Base-by-base conservation (phyloP, 2,797 vertebrate genomes). In the Diplodus puntazzo region DNA sequence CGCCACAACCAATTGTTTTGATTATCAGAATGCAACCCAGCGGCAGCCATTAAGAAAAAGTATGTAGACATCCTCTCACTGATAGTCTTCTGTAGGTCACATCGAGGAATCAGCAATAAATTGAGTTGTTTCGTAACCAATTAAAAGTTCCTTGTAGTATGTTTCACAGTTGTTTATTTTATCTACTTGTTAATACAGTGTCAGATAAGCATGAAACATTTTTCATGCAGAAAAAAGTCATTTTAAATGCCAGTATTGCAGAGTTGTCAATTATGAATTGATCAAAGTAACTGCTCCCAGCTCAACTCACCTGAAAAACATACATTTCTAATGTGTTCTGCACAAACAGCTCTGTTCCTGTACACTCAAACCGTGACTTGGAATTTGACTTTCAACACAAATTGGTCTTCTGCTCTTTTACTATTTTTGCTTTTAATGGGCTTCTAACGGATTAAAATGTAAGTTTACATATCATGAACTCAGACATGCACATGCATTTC, bases 381-480 rank as follows among this genome's bases (percentile, higher is more conserved):
- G 39, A 43, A 8, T 64, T 4, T 67, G 27, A 71, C 54, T 17
- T 72, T 39, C 23, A 23, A 42, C 45, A 61, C 12, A 49, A 16
- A 59, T 30, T 13, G 23, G 14, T 83, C 46, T 48, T 34, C 9
- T 69, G 57, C 14, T 57, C 42, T 13, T 46, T 79, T 20, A 67
- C 65, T 68, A 30, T 79, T 88, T 78, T 75, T 73, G 73, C 63
- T 81, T 81, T 66, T 54, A 77, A 81, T 77, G 72, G 84, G 84
- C 85, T 89, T 90, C 85, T 73, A 63, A 20, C 65, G 49, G 67
- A 81, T 83, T 88, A 59, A 74, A 39, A 46, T 66, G 13, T 75
- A 63, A 57, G 83, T 90, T 91, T 85, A 83, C 87, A 86, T 82
- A 83, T 87, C 77, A 71, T 80, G n/a, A 86, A 82, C 14, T 61